A percentile compares a stretch with the other conserved stretches of the same genome.
phyloP scores from a whole-genome alignment of 2,113 vertebrate species.

The Trinectes maculatus region DNA sequence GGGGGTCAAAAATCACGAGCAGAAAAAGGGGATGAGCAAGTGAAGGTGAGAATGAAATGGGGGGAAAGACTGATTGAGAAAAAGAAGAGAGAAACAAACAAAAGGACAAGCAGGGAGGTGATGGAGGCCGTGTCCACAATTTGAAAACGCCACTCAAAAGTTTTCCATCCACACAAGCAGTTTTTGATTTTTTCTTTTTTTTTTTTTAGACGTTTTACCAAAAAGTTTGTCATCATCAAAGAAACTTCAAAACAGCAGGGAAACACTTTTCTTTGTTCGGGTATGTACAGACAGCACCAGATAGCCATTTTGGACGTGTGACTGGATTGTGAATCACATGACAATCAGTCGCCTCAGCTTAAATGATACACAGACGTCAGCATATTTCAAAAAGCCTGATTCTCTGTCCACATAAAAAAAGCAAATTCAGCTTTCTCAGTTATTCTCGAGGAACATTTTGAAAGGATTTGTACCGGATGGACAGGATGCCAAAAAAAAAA shows the following conservation, averaged over 20 bases:
- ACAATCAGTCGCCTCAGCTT: constrained; percentile 26
- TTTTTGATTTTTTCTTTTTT: constrained; percentile 13
- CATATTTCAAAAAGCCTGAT: constrained; percentile 35
- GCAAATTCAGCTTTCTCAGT: constrained; percentile 29
- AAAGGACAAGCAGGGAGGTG: constrained; percentile 37
- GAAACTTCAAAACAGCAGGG: constrained; percentile 22
- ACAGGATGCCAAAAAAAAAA: constrained; percentile 14
- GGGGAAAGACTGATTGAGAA: constrained; percentile 35
- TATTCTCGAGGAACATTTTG: constrained; percentile 5
- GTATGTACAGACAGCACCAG: constrained; percentile 10
- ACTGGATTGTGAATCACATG: constrained; percentile 24
- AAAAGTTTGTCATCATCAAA: background rate
- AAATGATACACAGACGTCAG: constrained; percentile 45
- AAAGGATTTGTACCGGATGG: constrained; percentile 16
- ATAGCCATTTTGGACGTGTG: constrained; percentile 30
- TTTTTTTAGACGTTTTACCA: background rate
- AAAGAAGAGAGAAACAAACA: constrained; percentile 40
- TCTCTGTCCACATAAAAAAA: constrained; percentile 14
- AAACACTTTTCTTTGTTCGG: constrained; percentile 15
- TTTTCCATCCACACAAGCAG: constrained; percentile 15
- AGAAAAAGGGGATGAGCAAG: constrained; percentile 28
- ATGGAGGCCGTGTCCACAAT: constrained; percentile 42
- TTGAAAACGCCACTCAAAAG: constrained; percentile 39
- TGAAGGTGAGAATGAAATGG: constrained; percentile 46
- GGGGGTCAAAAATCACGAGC: constrained; percentile 35